These are phyloP conservation scores for Eupithecia tripunctaria DNA, from an alignment of 2,888 invertebrate species.

Conservation along the genomic window DNA sequence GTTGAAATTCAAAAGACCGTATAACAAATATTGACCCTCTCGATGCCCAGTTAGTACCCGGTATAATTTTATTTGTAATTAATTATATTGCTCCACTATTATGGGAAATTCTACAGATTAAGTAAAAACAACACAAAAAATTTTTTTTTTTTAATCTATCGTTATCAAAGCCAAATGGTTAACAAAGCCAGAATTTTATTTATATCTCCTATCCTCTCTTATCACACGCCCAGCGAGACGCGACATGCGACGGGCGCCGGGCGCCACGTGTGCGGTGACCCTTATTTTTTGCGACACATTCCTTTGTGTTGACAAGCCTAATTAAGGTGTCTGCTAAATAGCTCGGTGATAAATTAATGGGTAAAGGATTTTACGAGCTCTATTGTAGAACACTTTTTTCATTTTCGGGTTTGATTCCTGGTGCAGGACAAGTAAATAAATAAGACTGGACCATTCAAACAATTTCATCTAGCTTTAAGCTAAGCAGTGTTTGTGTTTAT, in stretches of 20 bases:
- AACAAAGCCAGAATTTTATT: constrained; percentile 18
- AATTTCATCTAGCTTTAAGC: too few relatives aligned
- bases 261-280: constrained; percentile 43
- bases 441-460: too few relatives aligned
- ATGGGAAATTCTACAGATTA: too few relatives aligned
- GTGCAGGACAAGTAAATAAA: neutral
- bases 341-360: neutral
- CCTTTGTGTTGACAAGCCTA: constrained; percentile 40
- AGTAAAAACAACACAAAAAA: too few relatives aligned
- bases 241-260: constrained; percentile 27
- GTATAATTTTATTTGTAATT: too few relatives aligned
- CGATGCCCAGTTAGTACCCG: too few relatives aligned
- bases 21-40: too few relatives aligned
- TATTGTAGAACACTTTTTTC: neutral
- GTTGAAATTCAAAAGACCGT: too few relatives aligned
- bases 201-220: constrained; percentile 29
- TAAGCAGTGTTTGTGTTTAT: too few relatives aligned
- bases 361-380: neutral
- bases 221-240: constrained; percentile 23
- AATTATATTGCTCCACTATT: too few relatives aligned
- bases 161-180: neutral
- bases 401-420: neutral
- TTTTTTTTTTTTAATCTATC: too few relatives aligned
- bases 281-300: constrained; percentile 43
- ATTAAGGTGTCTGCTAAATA: constrained; percentile 35